A percentile compares a stretch with the other conserved stretches of the same genome.
Evolutionary conservation across 2,888 invertebrate genomes (phyloP).

Genomic region (Saturnia japonica): DNA sequence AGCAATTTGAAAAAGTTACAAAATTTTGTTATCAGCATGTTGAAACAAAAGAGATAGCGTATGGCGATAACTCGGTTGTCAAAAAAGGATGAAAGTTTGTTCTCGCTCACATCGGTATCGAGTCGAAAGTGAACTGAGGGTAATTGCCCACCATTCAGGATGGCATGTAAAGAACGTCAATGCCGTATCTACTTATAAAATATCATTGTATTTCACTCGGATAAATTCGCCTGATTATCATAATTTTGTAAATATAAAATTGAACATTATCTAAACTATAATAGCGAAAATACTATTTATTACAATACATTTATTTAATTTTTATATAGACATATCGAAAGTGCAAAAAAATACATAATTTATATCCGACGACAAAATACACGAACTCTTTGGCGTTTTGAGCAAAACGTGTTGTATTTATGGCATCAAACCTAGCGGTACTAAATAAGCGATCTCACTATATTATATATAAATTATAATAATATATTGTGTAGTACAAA

Average conservation of each 20-base stretch:
- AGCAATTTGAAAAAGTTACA: too few relatives aligned
- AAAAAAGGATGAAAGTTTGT: too few relatives aligned
- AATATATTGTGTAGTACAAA: not conserved
- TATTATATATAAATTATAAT: slow-evolving; percentile 23
- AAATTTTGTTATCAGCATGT: too few relatives aligned
- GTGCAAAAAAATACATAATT: slow-evolving; percentile 6
- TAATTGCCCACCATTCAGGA: too few relatives aligned
- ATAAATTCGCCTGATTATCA: not conserved
- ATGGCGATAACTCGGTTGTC: too few relatives aligned
- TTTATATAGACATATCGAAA: not conserved
- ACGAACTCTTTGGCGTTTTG: slow-evolving; percentile 74
- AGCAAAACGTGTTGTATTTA: slow-evolving; percentile 69
- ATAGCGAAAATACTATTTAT: not conserved
- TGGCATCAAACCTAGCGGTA: slow-evolving; percentile 71
- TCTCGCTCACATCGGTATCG: too few relatives aligned
- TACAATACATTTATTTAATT: not conserved
- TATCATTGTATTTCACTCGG: not conserved
- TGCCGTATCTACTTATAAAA: too few relatives aligned
- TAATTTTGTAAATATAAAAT: not conserved
- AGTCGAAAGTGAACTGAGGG: too few relatives aligned
- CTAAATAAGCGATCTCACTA: slow-evolving; percentile 54
- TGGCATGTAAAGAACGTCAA: too few relatives aligned
- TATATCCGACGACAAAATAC: slow-evolving; percentile 31
- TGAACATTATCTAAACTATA: not conserved
- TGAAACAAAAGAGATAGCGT: too few relatives aligned